A percentile compares a stretch with the other conserved stretches of the same genome.
Evolutionary conservation across 2,113 vertebrate genomes (phyloP).

Genomic region (cattle (Bos taurus)): ARS-UCD2.0 NC_037340.1:54576501-54577000

Average conservation of each 20-base stretch:
- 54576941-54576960: background rate
- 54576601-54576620: accelerated
- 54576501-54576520: accelerated
- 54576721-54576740: accelerated
- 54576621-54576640: accelerated
- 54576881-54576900: background rate
- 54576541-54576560: background rate
- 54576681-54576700: background rate
- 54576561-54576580: accelerated
- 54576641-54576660: background rate
- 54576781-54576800: no score
- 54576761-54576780: no score
- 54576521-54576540: background rate
- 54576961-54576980: background rate
- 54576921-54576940: background rate
- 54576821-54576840: accelerated
- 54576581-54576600: background rate
- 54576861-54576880: background rate
- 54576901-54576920: background rate
- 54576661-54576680: background rate
- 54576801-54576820: accelerated
- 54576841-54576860: background rate
- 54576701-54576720: accelerated
- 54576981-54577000: background rate
- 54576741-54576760: accelerated